Conservation (phyloP, 2,113 vertebrate species). For the Propithecus coquereli region DNA sequence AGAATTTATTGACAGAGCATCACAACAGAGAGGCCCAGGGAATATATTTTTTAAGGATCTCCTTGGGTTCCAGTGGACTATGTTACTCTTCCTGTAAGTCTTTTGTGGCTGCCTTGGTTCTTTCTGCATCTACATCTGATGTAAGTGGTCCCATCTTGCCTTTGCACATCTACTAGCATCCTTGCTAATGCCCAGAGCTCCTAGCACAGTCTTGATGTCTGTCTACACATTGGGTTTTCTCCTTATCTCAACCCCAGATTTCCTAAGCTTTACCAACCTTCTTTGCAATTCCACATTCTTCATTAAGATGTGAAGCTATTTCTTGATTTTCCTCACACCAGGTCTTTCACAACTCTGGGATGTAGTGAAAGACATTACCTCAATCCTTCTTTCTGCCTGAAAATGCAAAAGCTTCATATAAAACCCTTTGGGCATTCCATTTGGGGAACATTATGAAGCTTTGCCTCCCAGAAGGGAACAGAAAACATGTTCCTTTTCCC, state of each 20-base stretch:
- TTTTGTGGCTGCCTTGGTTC: neutral
- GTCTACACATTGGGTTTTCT: no score
- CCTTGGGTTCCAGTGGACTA: neutral
- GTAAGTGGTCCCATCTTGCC: neutral
- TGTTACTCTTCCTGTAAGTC: neutral
- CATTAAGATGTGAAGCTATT: neutral
- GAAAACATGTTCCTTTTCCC: neutral
- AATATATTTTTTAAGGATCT: neutral
- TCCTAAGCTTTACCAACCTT: neutral
- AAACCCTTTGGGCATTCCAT: neutral
- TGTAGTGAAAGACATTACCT: neutral
- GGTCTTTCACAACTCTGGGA: neutral
- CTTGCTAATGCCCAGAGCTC: neutral
- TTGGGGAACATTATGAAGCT: neutral
- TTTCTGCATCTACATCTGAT: neutral
- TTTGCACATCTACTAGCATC: accelerated
- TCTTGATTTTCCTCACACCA: neutral
- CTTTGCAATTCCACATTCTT: neutral
- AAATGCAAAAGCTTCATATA: neutral
- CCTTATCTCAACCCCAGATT: neutral
- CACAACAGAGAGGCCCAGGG: accelerated
- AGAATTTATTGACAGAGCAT: neutral
- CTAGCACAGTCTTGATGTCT: neutral
- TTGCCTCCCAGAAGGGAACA: neutral
- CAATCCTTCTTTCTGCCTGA: neutral